These are phyloP conservation scores for Setipinna tenuifilis DNA, from an alignment of 2,797 vertebrate genomes.

Conservation along the genomic window DNA sequence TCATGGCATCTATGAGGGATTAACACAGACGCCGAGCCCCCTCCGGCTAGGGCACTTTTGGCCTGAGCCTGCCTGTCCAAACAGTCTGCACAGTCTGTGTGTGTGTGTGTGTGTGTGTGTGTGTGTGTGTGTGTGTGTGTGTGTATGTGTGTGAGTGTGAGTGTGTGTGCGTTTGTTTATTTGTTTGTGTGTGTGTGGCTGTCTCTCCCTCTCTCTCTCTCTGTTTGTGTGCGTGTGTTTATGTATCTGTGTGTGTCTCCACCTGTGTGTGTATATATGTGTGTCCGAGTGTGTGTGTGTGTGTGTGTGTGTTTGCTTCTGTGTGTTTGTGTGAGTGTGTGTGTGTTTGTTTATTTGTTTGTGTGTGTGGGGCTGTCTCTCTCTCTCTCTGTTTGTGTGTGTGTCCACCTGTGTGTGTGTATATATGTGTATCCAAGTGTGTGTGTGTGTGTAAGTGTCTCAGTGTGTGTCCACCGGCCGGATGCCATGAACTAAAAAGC, in stretches of 20 bases:
- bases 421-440: too few relatives aligned
- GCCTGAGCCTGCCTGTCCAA: not conserved
- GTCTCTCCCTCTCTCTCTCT: not conserved
- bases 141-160: not conserved
- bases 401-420: too few relatives aligned
- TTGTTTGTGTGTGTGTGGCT: not conserved
- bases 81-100: constrained; percentile 14
- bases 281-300: too few relatives aligned
- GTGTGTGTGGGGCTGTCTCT: not conserved
- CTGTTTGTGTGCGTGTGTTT: not conserved
- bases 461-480: not conserved
- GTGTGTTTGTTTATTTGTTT: not conserved
- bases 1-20: constrained; percentile 75
- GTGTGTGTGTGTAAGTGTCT: not conserved
- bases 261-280: not conserved
- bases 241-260: not conserved
- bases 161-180: not conserved
- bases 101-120: not conserved
- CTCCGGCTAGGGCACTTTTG: not conserved
- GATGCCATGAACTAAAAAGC: not conserved
- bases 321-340: not conserved
- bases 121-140: constrained; percentile 12
- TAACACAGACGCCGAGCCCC: constrained; percentile 56
- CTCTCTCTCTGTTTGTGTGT: not conserved
- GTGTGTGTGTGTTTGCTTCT: not conserved